Base-by-base conservation (phyloP, 2,113 vertebrate species). In the Chloropsis hardwickii region DNA sequence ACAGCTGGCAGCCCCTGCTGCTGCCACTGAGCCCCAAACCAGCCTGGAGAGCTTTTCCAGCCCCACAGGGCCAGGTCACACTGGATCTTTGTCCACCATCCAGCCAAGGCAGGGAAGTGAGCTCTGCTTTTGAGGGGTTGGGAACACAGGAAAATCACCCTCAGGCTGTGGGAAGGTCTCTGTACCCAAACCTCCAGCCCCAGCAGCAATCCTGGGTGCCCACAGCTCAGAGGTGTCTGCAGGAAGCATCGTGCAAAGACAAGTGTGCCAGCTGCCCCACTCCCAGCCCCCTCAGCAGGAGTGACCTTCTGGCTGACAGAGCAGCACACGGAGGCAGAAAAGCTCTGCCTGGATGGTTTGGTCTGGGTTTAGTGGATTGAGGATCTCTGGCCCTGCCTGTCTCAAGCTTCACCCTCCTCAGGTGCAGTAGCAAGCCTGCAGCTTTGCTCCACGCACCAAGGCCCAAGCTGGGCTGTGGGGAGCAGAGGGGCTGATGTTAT, bases 31-130 rank as follows among this genome's bases (percentile, higher is more conserved):
- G 37, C 62, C 69, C 64, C 44, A 83, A 61, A 65, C 3, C 45
- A 80, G 14, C 44, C 57, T 47, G 44, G 10, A 82, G 53, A 60
- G 8, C 51, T 82, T 7, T 48, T 61, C 22, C 47, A 65, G 20
- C 3, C 28, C 14, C 0, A 31, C 37, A 39, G 20, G 44, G 14
- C 8, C 40, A 47, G 56, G 11, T 64, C 56, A 66, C 17, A 13
- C 17, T 0, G 0, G 29, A 28, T 37, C 31, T 91, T 37, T 57
- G 31, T 44, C n/a, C 5, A 1, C 4, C 2, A 2, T 48, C 28
- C 67, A 48, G 5, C 28, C 2, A 3, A 61, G 40, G 13, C 39
- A 51, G 27, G n/a, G 29, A 85, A 79, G 11, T 2, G 2, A 73
- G 25, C 10, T 48, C 69, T 35, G n/a, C 24, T 54, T 88, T 39